Evolutionary conservation across 2,113 vertebrate genomes (phyloP).

Genomic region (Odocoileus virginianus): DNA sequence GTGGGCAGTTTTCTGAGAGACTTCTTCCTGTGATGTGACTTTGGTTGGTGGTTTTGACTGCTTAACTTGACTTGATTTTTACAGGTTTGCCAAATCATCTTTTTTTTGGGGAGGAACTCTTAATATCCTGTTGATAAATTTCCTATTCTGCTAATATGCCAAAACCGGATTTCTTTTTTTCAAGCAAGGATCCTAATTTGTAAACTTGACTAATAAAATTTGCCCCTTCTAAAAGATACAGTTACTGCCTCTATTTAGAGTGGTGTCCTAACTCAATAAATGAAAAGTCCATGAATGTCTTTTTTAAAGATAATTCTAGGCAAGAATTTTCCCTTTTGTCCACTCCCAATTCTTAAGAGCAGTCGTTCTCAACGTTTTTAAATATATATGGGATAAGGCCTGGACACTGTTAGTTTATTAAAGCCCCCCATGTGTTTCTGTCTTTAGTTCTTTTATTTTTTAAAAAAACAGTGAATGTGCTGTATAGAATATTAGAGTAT

Average conservation of each 20-base stretch:
- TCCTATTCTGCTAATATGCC: neutral
- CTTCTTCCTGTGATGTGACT: slow-evolving; percentile 6
- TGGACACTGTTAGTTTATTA: neutral
- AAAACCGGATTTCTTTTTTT: neutral
- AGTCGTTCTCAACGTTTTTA: neutral
- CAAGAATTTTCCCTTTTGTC: neutral
- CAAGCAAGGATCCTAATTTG: neutral
- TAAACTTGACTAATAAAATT: neutral
- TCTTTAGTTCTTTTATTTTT: neutral
- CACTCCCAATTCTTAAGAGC: neutral
- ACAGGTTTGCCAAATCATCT: neutral
- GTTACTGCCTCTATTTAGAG: neutral
- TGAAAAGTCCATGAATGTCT: neutral
- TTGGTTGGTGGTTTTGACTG: slow-evolving; percentile 8
- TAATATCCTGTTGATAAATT: neutral
- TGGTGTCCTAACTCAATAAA: neutral
- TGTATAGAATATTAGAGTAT: neutral
- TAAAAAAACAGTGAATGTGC: neutral
- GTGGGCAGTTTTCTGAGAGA: neutral
- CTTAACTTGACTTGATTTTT: slow-evolving; percentile 23
- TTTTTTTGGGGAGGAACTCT: neutral
- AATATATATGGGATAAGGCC: neutral
- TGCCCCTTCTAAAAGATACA: neutral
- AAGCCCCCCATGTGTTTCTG: neutral
- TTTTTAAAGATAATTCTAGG: neutral